phyloP scores from a whole-genome alignment of 2,797 vertebrate genomes.

The Poecilia wingei region DNA sequence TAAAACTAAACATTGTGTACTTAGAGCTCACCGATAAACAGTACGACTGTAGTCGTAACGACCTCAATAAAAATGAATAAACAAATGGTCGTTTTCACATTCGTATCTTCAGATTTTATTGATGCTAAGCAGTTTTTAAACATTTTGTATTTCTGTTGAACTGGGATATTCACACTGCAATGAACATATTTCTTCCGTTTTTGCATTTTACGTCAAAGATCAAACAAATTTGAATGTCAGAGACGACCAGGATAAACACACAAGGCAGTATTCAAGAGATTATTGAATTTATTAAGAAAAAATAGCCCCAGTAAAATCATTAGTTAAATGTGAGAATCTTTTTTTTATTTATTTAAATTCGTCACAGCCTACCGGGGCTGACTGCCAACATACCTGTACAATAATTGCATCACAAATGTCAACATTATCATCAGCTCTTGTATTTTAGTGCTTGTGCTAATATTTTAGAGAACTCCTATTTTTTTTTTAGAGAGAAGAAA shows the following conservation, averaged over 20 bases:
- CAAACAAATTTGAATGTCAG: background rate
- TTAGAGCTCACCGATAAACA: conserved; percentile 23
- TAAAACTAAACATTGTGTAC: conserved; percentile 49
- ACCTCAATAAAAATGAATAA: conserved; percentile 59
- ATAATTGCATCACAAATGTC: background rate
- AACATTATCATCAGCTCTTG: no score
- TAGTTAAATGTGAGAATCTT: background rate
- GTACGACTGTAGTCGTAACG: conserved; percentile 42
- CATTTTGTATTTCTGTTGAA: background rate
- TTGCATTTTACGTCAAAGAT: background rate
- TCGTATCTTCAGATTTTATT: background rate
- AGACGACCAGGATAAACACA: background rate
- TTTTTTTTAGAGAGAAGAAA: no score
- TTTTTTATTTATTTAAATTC: background rate
- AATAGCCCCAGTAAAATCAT: background rate
- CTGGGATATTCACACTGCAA: background rate
- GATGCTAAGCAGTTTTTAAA: background rate
- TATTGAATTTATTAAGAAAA: background rate
- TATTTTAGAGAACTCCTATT: no score
- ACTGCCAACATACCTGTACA: background rate
- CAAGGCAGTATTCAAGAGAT: background rate
- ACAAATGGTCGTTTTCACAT: background rate
- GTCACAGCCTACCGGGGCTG: background rate
- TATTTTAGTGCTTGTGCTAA: no score
- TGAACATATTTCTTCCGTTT: background rate